Evolutionary conservation across 2,888 invertebrate species (phyloP).

Genomic region (Cryptocheilus praepositus): DNA sequence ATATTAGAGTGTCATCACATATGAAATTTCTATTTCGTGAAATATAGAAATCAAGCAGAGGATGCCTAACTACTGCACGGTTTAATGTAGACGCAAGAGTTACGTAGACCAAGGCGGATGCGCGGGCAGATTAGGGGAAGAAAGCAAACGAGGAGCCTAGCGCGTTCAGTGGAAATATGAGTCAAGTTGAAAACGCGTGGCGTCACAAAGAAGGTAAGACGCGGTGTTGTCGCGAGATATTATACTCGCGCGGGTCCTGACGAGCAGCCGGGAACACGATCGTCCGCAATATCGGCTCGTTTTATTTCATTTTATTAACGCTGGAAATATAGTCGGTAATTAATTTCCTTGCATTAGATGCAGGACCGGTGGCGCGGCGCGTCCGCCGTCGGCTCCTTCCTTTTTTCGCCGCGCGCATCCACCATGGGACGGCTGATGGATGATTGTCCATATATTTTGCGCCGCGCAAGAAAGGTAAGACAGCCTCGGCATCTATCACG

Average conservation of each 20-base stretch:
- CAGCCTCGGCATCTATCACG: conserved; percentile 59
- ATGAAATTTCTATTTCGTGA: too few species aligned
- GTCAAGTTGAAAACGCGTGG: too few species aligned
- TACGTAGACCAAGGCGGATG: too few species aligned
- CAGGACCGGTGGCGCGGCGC: conserved; percentile 17
- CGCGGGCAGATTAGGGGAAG: too few species aligned
- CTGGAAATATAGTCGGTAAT: conserved; percentile 35
- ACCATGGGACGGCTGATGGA: conserved; percentile 54
- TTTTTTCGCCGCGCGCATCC: conserved; percentile 33
- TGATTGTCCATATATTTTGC: conserved; percentile 58
- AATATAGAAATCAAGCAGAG: too few species aligned
- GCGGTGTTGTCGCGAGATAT: too few species aligned
- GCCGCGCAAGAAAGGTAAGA: conserved; percentile 57
- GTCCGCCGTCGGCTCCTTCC: conserved; percentile 1
- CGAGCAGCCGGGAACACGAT: background rate
- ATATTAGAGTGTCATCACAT: too few species aligned
- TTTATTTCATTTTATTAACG: conserved; percentile 28
- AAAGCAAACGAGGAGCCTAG: too few species aligned
- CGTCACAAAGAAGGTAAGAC: too few species aligned
- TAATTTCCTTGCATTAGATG: conserved; percentile 48
- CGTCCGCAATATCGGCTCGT: conserved; percentile 12
- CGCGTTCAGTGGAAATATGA: too few species aligned
- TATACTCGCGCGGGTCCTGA: background rate
- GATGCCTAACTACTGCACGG: too few species aligned
- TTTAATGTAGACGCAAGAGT: too few species aligned